Evolutionary conservation across 2,113 vertebrate genomes (phyloP), one percentile per base, ranked within the genome.

Genomic region (Bombycilla garrulus): DNA sequence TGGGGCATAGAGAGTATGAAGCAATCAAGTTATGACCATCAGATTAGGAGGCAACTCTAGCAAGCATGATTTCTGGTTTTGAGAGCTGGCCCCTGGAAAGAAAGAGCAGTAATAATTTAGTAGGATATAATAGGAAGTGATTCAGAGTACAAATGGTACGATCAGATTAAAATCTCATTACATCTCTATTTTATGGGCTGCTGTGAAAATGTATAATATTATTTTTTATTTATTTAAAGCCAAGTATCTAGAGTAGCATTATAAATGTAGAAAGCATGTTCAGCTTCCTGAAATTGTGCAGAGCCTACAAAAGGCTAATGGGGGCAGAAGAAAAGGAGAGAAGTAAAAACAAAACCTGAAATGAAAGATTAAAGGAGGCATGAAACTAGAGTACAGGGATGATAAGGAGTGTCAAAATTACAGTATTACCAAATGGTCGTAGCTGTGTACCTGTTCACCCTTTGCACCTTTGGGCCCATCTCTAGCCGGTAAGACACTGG

Each of bases 131-230:
- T 31, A 81, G 72, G 71, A 81, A 58, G 26, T 45, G 70, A 72
- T 69, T 95, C 72, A 57, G 76, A 86, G 81, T 66, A 92, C 72
- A 83, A 92, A 88, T 29, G n/a, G 67, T 86, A 86, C 14, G 2
- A 82, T 65, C 47, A 70, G 76, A 77, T 86, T 82, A 77, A 92
- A 92, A 70, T 42, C 83, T 91, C 45, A 70, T 95, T 88, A 33
- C 4, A 24, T 24, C 26, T 88, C 33, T 65, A 23, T 50, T 80
- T 79, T 78, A 54, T 56, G 47, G 51, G 21, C 15, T 86, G 35
- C 60, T 71, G 44, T 50, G 47, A 92, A 83, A 77, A 91, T n/a
- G 15, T 57, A 9, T 14, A 29, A 29, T 31, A 9, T 35, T 67
- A 11, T 73, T 51, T 38, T 74, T 54, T 36, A 45, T 56, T 86